phyloP scores from a whole-genome alignment of 2,113 vertebrate genomes.

The Noctilio leporinus region DNA sequence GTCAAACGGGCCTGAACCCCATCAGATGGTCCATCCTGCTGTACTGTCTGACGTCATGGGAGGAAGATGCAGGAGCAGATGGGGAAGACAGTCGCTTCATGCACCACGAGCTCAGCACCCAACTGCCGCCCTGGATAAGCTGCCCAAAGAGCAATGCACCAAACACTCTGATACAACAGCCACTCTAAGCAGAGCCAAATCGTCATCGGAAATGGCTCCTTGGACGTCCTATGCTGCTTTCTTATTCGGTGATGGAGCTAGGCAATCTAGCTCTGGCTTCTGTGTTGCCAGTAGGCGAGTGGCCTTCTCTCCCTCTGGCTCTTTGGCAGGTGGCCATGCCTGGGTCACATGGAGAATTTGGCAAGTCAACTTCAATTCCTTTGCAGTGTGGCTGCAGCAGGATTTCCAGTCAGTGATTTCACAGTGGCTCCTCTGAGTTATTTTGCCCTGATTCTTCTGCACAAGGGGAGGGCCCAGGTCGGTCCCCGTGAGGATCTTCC shows the following conservation, averaged over 20 bases:
- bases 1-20: conserved; percentile 6
- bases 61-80: conserved; percentile 51
- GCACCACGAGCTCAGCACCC: conserved; percentile 39
- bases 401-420: conserved; percentile 50
- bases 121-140: neutral
- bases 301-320: conserved; percentile 14
- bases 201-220: neutral
- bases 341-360: conserved; percentile 52
- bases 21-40: neutral
- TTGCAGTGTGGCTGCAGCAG: conserved; percentile 35
- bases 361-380: conserved; percentile 33
- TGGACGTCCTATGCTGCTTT: neutral
- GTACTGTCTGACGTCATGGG: conserved; percentile 2
- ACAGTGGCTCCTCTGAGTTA: conserved; percentile 27
- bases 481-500: neutral
- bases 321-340: conserved; percentile 34
- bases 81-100: conserved; percentile 47
- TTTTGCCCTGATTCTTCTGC: neutral
- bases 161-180: neutral
- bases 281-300: conserved; percentile 5
- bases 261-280: no score
- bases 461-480: neutral
- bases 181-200: neutral
- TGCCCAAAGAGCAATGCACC: neutral
- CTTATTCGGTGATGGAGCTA: neutral